Evolutionary conservation across 2,888 invertebrate genomes (phyloP), one percentile per base, ranked within the genome.

Genomic region (Drosophila colorata): DNA sequence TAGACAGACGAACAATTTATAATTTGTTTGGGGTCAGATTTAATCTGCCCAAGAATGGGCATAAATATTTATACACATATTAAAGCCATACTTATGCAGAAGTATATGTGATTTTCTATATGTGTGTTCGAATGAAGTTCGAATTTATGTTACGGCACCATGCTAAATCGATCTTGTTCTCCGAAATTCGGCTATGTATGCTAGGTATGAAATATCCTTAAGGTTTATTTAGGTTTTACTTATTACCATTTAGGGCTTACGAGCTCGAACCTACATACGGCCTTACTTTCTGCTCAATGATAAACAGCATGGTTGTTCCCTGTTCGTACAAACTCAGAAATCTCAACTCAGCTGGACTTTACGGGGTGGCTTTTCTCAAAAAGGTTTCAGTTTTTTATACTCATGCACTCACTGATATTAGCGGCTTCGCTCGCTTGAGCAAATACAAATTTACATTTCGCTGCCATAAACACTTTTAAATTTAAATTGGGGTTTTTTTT

Each of bases 401-500:
- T 55, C 59, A 28, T 35, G 35, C 65, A 67, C 53, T 63, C 57
- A 48, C 47, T 55, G 67, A 64, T 74, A 77, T 78, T 78, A 77
- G 80, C 75, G 75, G 56, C 61, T 65, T 73, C 72, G 70, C 67
- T 61, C 72, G 67, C 82, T 84, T 88, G 67, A 78, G 65, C 81
- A 89, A 89, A 89, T 89, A 89, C 67, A 88, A 89, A 90, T 89
- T 89, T 89, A 88, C 89, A 89, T 89, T 89, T 89, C 87, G 89
- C 89, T 90, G 87, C 83, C 89, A 89, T 89, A 90, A 89, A 90
- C 89, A 90, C 83, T 90, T 90, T 89, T 90, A 90, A 88, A 88
- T 88, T 88, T 90, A 81, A 88, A 87, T 84, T 87, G 72, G 72
- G 61, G 11, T 13, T 66, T 78, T 69, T 65, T 46, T 55, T 47